Base-by-base conservation (phyloP, 1,140 invertebrate genomes). In the Drosophila pseudoananassae region DNA sequence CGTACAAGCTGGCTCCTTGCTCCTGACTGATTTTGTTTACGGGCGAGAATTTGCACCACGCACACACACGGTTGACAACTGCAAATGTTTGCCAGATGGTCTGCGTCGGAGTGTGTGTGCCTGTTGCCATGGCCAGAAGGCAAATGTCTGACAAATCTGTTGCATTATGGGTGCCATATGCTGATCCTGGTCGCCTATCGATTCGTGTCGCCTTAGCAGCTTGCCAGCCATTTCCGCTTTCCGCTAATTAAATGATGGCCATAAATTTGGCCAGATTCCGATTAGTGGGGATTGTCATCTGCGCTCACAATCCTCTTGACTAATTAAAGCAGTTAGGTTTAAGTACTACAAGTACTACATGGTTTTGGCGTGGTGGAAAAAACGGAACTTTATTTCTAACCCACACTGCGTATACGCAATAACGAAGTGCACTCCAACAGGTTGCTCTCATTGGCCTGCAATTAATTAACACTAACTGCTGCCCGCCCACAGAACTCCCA, bases 71-170 rank as follows among this genome's bases (percentile, higher is more conserved):
- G 17, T 58, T 78, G 74, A 45, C 56, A 79, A 71, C 46, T 70
- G 70, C 69, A 73, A 69, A 75, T 68, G 71, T 75, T 74, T 74
- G 71, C 49, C 43, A 68, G 40, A 49, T 53, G 64, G 59, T 15
- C 12, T 10, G n/a, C 27, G 33, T 58, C 20, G 51, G 38, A 27
- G 53, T 45, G 51, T 55, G 66, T 55, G 71, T 45, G 51, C 55
- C 17, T 15, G 46, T 31, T 55, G 25, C 52, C 45, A 57, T 45
- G 66, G 64, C 60, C 61, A 64, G 50, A 36, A 69, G 68, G 80
- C 71, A 82, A 87, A 88, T 78, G 76, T 76, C 58, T 72, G 78
- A 82, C 75, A 87, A 87, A 87, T 88, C 70, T 87, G 83, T 78
- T 88, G 83, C 83, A 88, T 88, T 87, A 72, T 70, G 58, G 56